Percentiles rank a stretch among this genome's conserved stretches.
Evolutionary conservation across 2,797 vertebrate species (phyloP).

Genomic region (Eulemur rubriventer): DNA sequence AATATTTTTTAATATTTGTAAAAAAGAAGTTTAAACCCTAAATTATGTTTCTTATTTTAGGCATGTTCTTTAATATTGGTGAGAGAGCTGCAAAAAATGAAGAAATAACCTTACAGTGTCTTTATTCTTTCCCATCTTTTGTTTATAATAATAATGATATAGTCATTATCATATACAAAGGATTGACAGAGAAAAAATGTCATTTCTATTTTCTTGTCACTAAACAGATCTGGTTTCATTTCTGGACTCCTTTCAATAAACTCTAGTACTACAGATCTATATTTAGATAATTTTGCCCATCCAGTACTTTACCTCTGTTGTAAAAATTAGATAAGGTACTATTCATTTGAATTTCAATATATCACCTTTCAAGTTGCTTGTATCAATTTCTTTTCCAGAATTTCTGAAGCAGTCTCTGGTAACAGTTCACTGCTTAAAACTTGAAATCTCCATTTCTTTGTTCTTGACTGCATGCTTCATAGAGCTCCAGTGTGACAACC

Average conservation of each 20-base stretch:
- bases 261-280: background rate
- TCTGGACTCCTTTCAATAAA: background rate
- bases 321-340: background rate
- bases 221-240: background rate
- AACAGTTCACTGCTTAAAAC: constrained; percentile 7
- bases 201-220: constrained; percentile 8
- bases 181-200: background rate
- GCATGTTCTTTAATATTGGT: background rate
- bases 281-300: background rate
- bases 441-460: background rate
- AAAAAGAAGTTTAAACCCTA: background rate
- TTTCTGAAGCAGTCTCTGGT: background rate
- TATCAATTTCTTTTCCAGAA: background rate
- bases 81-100: background rate
- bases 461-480: background rate
- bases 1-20: background rate
- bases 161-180: background rate
- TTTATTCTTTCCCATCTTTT: background rate
- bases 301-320: background rate
- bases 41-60: background rate
- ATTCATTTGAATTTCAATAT: background rate
- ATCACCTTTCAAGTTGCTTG: background rate
- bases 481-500: background rate
- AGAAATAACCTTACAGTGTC: background rate
- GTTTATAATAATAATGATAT: background rate